These are phyloP conservation scores for Esox lucius DNA, from an alignment of 2,797 vertebrate genomes.

Conservation along the genomic window DNA sequence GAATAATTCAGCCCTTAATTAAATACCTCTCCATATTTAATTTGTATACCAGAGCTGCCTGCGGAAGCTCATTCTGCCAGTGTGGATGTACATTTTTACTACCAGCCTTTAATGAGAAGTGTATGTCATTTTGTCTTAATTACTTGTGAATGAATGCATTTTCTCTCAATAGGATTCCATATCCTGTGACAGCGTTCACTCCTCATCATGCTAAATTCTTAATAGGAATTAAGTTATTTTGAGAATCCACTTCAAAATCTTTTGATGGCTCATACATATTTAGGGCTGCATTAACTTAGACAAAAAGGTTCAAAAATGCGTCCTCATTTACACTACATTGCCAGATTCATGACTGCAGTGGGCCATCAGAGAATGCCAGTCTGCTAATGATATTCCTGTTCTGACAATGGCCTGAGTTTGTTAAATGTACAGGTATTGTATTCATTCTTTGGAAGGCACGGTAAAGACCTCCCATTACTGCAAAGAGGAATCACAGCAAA, in stretches of 20 bases:
- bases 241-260: slow-evolving; percentile 46
- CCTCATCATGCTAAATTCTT: slow-evolving; percentile 50
- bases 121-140: slow-evolving; percentile 49
- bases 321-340: slow-evolving; percentile 32
- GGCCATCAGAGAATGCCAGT: not conserved
- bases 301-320: slow-evolving; percentile 29
- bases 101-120: slow-evolving; percentile 17
- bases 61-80: slow-evolving; percentile 5
- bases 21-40: slow-evolving; percentile 11
- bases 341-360: not conserved
- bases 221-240: slow-evolving; percentile 48
- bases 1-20: slow-evolving; percentile 14
- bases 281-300: slow-evolving; percentile 39
- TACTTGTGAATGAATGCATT: slow-evolving; percentile 35
- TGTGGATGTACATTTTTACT: slow-evolving; percentile 23
- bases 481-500: not conserved
- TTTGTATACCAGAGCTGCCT: not conserved
- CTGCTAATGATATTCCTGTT: not conserved
- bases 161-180: slow-evolving; percentile 21
- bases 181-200: slow-evolving; percentile 31
- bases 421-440: not conserved
- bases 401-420: slow-evolving; percentile 19
- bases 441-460: slow-evolving; percentile 11
- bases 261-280: slow-evolving; percentile 54
- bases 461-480: not conserved